Base-by-base conservation (phyloP, 2,888 invertebrate species). In the Drosophila aldrichi region DNA sequence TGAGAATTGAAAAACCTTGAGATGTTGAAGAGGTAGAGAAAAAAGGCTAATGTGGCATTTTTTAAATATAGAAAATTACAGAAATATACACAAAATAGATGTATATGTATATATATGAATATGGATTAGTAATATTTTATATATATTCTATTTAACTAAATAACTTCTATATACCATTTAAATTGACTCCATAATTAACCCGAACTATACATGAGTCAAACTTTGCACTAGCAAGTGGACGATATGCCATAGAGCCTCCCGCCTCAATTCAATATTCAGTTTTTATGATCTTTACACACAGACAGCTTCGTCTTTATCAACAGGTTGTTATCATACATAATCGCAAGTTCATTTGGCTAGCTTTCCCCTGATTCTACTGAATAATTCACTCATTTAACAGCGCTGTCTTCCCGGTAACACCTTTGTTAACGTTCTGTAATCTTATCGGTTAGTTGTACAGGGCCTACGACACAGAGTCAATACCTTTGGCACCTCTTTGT, bases 391-490 rank as follows among this genome's bases (percentile, higher is more conserved):
- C 71, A 77, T 76, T 60, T 54, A 60, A 62, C 36, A 46, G 29
- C 36, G n/a, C 36, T 61, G 44, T 20, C 36, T 63, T 67, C 62
- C 54, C 48, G 43, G 16, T 68, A 72, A 66, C 58, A 34, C n/a
- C 43, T 22, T 73, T 75, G 67, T 71, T 34, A 34, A 34, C 58
- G 58, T 36, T 52, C 16, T 55, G 54, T 62, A 74, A 86, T 86
- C 89, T 84, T 84, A 84, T 84, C 89, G 48, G 5, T 81, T 51
- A 48, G 32, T 3, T 41, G 18, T 34, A 59, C 52, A 29, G 70
- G 63, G 70, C 64, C 82, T 85, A 85, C 88, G 80, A 85, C 82
- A 88, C 57, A 72, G 44, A 66, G 70, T 67, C 59, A 65, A 64
- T 57, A 66, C 60, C 69, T 78, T 69, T 54, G 62, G 51, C 62